A percentile compares a stretch with the other conserved stretches of the same genome.
Conservation (phyloP, 2,113 vertebrate genomes). For the Salminus brasiliensis region DNA sequence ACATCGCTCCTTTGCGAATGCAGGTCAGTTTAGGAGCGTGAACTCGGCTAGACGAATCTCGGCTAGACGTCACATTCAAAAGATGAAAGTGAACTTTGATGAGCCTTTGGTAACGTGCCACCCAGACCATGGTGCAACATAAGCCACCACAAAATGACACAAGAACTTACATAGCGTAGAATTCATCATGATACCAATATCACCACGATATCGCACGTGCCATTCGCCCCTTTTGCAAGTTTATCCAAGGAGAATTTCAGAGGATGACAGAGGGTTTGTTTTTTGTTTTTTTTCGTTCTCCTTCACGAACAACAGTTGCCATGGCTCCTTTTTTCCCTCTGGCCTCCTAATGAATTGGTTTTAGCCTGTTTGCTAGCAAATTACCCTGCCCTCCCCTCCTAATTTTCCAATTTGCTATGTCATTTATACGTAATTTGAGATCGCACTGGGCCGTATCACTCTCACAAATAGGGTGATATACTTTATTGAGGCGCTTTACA, state of each 20-base stretch:
- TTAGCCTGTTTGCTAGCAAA: slow-evolving; percentile 79
- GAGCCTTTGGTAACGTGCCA: too few species aligned
- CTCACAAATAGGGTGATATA: slow-evolving; percentile 76
- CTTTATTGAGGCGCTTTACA: slow-evolving; percentile 74
- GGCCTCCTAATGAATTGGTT: slow-evolving; percentile 80
- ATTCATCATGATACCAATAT: neutral
- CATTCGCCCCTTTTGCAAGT: neutral
- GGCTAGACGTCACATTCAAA: too few species aligned
- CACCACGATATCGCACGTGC: neutral
- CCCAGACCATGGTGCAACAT: too few species aligned
- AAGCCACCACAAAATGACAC: too few species aligned
- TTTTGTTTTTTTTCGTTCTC: slow-evolving; percentile 46
- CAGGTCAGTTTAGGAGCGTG: too few species aligned
- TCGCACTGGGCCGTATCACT: slow-evolving; percentile 75
- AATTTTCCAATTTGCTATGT: slow-evolving; percentile 84
- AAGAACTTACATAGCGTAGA: too few species aligned
- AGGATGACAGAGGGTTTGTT: slow-evolving; percentile 48
- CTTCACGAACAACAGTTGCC: slow-evolving; percentile 60
- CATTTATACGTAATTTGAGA: slow-evolving; percentile 81
- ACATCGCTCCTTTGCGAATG: too few species aligned
- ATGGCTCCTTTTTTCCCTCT: slow-evolving; percentile 57
- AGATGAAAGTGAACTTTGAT: too few species aligned
- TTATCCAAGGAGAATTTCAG: neutral
- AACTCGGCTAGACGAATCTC: too few species aligned
- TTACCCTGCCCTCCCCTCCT: slow-evolving; percentile 78